Conservation (phyloP, 2,888 invertebrate genomes). For the Aphidoletes aphidimyza region DNA sequence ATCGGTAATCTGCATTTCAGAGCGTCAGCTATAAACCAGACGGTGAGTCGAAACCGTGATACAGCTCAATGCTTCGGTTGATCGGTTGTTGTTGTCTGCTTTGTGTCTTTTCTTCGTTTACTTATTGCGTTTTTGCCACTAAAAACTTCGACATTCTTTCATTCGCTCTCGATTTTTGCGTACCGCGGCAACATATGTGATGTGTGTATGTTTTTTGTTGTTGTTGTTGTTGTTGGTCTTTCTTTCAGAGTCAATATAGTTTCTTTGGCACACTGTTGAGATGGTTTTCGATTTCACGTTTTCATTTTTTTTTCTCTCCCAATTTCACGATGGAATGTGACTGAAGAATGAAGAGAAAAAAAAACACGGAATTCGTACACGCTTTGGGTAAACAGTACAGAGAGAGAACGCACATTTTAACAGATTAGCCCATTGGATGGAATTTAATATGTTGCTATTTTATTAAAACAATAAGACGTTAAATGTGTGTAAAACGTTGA, state of each 20-base stretch:
- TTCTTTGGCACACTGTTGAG: not conserved
- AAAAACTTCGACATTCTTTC: not conserved
- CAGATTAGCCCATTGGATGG: not conserved
- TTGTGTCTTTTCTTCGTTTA: not conserved
- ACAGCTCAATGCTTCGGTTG: no score
- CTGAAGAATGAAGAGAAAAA: not conserved
- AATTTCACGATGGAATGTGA: not conserved
- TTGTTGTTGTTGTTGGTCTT: no score
- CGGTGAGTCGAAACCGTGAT: not conserved
- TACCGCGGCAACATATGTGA: not conserved
- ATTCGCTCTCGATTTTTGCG: not conserved
- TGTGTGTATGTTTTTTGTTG: not conserved
- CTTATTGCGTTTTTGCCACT: not conserved
- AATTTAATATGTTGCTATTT: not conserved
- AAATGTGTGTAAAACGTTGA: not conserved
- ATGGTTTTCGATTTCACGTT: not conserved
- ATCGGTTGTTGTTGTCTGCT: not conserved
- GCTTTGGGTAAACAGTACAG: no score
- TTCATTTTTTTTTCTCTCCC: not conserved
- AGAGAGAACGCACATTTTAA: no score
- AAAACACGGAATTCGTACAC: not conserved
- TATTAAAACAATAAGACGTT: not conserved
- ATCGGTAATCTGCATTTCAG: constrained; percentile 12
- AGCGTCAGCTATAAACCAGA: not conserved
- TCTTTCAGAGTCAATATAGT: no score